These are phyloP conservation scores for Hydrotaea cyrtoneurina DNA, from an alignment of 2,888 invertebrate species.

Conservation along the genomic window DNA sequence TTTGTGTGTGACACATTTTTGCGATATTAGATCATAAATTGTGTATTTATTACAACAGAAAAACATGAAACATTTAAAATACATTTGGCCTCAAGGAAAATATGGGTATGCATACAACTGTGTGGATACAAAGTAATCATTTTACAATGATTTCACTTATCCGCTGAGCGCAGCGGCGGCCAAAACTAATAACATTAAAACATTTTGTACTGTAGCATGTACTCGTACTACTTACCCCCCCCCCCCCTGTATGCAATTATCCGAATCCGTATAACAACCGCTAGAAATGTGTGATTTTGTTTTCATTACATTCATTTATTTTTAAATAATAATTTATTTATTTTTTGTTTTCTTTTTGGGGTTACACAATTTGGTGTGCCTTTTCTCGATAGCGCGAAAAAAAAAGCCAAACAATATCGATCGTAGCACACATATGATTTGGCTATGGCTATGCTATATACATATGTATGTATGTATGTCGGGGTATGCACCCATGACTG, in stretches of 20 bases:
- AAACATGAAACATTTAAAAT: no score
- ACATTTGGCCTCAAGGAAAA: conserved; percentile 8
- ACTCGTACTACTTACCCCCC: no score
- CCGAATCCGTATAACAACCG: background rate
- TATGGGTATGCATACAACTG: background rate
- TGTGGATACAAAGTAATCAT: background rate
- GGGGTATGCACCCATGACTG: background rate
- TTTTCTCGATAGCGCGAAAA: no score
- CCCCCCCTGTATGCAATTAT: background rate
- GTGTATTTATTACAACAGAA: no score
- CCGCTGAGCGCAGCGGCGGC: background rate
- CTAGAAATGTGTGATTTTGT: background rate
- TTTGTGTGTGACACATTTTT: no score
- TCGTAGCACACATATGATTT: background rate
- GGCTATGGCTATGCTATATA: no score
- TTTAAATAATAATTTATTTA: no score
- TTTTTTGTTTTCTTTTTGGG: background rate
- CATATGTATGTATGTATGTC: no score
- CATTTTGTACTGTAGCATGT: no score
- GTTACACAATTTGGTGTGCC: conserved; percentile 26
- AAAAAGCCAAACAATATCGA: background rate
- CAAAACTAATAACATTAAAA: background rate
- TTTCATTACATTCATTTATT: background rate
- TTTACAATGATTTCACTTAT: conserved; percentile 18
- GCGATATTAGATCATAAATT: no score